These are phyloP conservation scores for Nasonovia ribisnigri DNA, from an alignment of 2,888 invertebrate species.

Conservation along the genomic window DNA sequence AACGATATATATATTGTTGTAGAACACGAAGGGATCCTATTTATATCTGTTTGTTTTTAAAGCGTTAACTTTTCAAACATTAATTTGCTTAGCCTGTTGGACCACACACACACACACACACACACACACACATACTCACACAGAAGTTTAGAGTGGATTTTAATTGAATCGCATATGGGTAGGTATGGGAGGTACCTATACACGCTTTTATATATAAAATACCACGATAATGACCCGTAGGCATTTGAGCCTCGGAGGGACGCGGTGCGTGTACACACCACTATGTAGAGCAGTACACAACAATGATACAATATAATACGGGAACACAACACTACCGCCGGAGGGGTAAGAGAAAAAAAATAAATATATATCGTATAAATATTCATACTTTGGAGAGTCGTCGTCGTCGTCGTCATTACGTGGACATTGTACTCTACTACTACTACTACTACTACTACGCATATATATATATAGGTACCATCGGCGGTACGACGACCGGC, in stretches of 20 bases:
- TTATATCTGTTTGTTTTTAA: conserved; percentile 5
- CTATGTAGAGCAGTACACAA: background rate
- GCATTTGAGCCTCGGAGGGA: background rate
- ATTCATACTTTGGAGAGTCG: background rate
- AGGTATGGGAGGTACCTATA: background rate
- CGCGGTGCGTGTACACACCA: background rate
- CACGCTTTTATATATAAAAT: background rate
- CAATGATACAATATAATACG: background rate
- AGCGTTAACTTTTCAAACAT: background rate
- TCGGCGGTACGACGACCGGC: background rate
- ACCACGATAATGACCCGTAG: conserved; percentile 31
- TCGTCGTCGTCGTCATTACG: background rate
- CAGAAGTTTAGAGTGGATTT: background rate
- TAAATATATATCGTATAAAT: conserved; percentile 1
- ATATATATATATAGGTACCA: background rate
- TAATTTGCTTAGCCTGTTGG: background rate
- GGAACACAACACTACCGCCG: background rate
- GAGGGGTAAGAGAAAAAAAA: background rate
- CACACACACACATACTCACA: background rate
- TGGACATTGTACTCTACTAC: background rate
- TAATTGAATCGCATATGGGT: background rate
- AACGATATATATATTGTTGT: background rate
- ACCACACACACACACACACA: no score
- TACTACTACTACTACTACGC: background rate
- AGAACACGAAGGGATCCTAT: background rate